phyloP scores from a whole-genome alignment of 2,113 vertebrate species.

The Trichechus manatus region DNA sequence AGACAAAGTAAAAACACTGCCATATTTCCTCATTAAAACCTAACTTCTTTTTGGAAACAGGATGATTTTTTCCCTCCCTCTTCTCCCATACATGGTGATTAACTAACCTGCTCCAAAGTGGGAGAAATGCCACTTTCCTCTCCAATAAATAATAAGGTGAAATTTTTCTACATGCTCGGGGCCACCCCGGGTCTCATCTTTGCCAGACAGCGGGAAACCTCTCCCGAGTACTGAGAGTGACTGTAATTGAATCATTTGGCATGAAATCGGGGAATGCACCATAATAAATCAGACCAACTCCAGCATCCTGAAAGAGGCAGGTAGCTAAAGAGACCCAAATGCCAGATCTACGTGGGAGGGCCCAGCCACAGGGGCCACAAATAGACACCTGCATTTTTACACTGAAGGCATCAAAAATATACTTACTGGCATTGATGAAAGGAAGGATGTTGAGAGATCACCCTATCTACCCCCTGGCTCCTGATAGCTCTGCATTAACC shows the following conservation, averaged over 20 bases:
- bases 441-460: neutral
- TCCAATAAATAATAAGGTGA: slow-evolving; percentile 76
- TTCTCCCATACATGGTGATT: slow-evolving; percentile 58
- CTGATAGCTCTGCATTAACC: neutral
- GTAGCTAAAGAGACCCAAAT: neutral
- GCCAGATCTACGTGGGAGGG: neutral
- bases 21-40: slow-evolving; percentile 73
- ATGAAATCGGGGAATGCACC: slow-evolving; percentile 76
- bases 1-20: slow-evolving; percentile 51
- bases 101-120: slow-evolving; percentile 65
- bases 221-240: slow-evolving; percentile 65
- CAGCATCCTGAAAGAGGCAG: slow-evolving; percentile 15
- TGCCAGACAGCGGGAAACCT: slow-evolving; percentile 68
- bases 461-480: neutral
- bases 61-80: slow-evolving; percentile 41
- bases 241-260: slow-evolving; percentile 80
- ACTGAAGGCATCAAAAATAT: neutral
- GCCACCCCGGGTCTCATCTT: slow-evolving; percentile 60
- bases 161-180: slow-evolving; percentile 55
- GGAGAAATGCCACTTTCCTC: slow-evolving; percentile 53
- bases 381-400: neutral
- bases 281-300: slow-evolving; percentile 74
- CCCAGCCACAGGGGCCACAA: neutral
- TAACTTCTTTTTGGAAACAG: slow-evolving; percentile 50
- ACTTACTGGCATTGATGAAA: neutral